A percentile compares a stretch with the other conserved stretches of the same genome.
Evolutionary conservation across 2,797 vertebrate genomes (phyloP).

Genomic region (Erethizon dorsatum): DNA sequence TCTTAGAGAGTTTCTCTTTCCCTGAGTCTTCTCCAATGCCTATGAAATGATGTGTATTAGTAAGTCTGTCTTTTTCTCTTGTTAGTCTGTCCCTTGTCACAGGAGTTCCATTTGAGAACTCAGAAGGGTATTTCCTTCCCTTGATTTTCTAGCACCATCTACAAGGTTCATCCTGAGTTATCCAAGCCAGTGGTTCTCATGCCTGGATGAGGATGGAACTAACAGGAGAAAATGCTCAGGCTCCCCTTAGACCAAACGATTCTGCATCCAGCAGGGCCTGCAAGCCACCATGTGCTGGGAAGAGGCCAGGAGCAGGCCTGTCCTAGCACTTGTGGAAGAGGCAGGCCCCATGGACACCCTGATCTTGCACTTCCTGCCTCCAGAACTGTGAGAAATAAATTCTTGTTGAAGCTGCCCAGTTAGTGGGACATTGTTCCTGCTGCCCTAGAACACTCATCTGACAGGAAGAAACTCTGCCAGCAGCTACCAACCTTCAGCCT

Average conservation of each 20-base stretch:
- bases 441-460: not conserved
- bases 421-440: no score
- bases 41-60: not conserved
- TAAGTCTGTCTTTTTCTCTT: not conserved
- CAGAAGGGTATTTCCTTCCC: not conserved
- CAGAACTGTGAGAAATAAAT: not conserved
- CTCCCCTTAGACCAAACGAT: not conserved
- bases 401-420: not conserved
- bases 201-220: no score
- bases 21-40: not conserved
- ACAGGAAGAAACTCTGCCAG: not conserved
- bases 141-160: no score
- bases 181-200: not conserved
- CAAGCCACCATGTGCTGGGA: no score
- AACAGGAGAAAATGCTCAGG: not conserved
- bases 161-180: no score
- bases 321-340: not conserved
- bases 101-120: not conserved
- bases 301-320: not conserved
- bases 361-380: not conserved
- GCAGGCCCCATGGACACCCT: no score
- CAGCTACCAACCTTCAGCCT: not conserved
- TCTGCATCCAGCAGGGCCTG: not conserved
- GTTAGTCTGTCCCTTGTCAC: not conserved
- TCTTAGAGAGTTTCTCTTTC: not conserved